Conservation (phyloP, 92 coral and sea anemone species). For the Siderastrea radians region DNA sequence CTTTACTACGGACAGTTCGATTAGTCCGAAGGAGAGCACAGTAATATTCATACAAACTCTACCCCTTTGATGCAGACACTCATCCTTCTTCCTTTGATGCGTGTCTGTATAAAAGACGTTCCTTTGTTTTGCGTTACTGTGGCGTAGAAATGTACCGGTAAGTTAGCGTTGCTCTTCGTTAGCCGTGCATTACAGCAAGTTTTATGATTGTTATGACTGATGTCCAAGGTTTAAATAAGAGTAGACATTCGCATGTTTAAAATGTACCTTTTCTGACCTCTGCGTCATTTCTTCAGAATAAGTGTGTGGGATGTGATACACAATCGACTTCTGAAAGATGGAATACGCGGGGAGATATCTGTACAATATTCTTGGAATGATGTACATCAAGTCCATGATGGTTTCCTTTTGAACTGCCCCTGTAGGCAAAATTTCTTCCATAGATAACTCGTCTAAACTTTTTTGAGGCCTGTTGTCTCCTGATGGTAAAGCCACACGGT, state of each 20-base stretch:
- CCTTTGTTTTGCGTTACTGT: too few species aligned
- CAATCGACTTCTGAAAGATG: background rate
- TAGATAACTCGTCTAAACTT: background rate
- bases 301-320: background rate
- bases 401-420: background rate
- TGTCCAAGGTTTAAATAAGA: too few species aligned
- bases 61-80: too few species aligned
- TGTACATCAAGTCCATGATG: background rate
- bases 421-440: background rate
- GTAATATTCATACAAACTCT: too few species aligned
- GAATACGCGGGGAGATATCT: background rate
- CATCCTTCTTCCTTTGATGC: too few species aligned
- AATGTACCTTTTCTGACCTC: background rate
- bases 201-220: too few species aligned
- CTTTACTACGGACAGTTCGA: too few species aligned
- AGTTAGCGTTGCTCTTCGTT: too few species aligned
- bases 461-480: background rate
- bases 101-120: too few species aligned
- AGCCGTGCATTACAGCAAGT: too few species aligned
- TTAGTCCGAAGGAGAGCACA: too few species aligned
- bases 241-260: background rate
- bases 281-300: background rate
- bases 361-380: background rate
- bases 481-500: background rate
- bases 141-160: too few species aligned